Conservation (phyloP, 53 echinoderm and acorn worm genomes). For the Glandiceps talaboti region DNA sequence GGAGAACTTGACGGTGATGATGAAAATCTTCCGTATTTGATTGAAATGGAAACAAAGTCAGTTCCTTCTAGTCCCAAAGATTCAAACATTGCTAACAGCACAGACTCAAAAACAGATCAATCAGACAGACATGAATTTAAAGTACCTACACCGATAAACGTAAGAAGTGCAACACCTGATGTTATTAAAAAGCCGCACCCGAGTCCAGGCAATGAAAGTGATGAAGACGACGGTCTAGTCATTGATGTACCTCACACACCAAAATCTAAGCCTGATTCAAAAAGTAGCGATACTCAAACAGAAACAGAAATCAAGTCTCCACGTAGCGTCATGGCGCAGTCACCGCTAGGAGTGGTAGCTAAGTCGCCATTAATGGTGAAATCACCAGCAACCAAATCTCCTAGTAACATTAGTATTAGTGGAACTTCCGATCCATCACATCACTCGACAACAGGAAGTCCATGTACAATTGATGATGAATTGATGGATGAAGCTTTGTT, state of each 20-base stretch:
- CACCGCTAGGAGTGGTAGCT: conserved; percentile 30
- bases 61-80: not conserved
- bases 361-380: conserved; percentile 9
- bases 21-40: not conserved
- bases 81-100: not conserved
- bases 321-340: conserved; percentile 30
- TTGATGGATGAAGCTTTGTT: conserved; percentile 87
- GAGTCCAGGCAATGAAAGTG: conserved; percentile 31
- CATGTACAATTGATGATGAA: conserved; percentile 88
- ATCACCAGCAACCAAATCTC: conserved; percentile 2
- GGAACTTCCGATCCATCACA: conserved; percentile 6
- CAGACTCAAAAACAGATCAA: not conserved
- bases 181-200: not conserved
- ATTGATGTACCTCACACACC: conserved; percentile 77
- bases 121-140: not conserved
- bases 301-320: conserved; percentile 28
- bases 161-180: not conserved
- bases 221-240: conserved; percentile 64
- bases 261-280: conserved; percentile 14
- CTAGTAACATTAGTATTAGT: not conserved
- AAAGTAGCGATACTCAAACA: conserved; percentile 35
- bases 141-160: not conserved
- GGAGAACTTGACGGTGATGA: not conserved
- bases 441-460: conserved; percentile 34
- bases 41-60: not conserved